phyloP scores from a whole-genome alignment of 2,888 invertebrate genomes.

The Yponomeuta evonymella region DNA sequence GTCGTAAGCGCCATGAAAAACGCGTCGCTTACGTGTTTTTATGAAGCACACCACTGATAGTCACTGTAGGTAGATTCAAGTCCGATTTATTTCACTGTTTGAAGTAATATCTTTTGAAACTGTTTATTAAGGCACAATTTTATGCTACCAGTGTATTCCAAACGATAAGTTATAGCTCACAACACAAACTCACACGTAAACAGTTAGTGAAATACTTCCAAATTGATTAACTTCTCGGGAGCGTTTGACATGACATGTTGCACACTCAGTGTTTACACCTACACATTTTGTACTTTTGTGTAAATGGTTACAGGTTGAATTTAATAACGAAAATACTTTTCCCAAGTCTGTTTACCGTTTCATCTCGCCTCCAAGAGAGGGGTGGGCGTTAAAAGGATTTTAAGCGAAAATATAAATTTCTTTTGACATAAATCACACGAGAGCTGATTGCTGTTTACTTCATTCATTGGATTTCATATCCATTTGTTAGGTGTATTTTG shows the following conservation, averaged over 20 bases:
- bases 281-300: not conserved
- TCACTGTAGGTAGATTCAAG: conserved; percentile 1
- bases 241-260: too few species aligned
- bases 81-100: not conserved
- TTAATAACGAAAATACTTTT: not conserved
- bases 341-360: not conserved
- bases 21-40: not conserved
- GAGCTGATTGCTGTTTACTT: too few species aligned
- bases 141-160: too few species aligned
- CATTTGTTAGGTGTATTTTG: too few species aligned
- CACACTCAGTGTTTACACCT: too few species aligned
- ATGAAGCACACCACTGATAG: not conserved
- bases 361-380: not conserved
- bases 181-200: too few species aligned
- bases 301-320: not conserved
- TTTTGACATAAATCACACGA: not conserved
- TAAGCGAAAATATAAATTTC: not conserved
- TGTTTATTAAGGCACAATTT: not conserved
- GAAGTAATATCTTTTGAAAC: not conserved
- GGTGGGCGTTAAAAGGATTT: not conserved
- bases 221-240: too few species aligned
- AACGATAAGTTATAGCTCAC: too few species aligned
- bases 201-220: too few species aligned
- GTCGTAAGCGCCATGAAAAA: conserved; percentile 5
- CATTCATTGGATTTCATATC: too few species aligned